Evolutionary conservation across 1,140 invertebrate species (phyloP).

Genomic region (Mesaphorura yosii): DNA sequence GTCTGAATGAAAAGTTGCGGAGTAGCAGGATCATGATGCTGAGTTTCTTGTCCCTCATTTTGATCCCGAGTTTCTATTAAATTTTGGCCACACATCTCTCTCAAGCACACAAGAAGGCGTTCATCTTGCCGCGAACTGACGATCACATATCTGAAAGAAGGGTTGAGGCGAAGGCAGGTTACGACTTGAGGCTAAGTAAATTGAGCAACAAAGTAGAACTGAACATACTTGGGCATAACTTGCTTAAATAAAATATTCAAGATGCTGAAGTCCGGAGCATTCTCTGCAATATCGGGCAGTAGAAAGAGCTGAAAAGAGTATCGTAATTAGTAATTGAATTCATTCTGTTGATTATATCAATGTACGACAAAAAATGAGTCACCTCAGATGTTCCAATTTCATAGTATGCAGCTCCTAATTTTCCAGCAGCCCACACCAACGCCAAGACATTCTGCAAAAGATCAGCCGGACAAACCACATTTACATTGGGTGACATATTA

Average conservation of each 20-base stretch:
- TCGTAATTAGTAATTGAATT: constrained; percentile 28
- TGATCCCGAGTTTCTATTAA: background rate
- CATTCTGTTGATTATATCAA: constrained; percentile 19
- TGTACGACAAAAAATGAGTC: constrained; percentile 9
- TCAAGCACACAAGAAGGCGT: constrained; percentile 2
- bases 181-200: constrained; percentile 11
- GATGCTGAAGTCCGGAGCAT: constrained; percentile 45
- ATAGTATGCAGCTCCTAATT: constrained; percentile 55
- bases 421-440: constrained; percentile 35
- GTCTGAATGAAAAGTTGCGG: constrained; percentile 40
- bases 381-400: constrained; percentile 50
- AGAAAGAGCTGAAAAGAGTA: constrained; percentile 42
- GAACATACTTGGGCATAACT: constrained; percentile 45
- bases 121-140: constrained; percentile 18
- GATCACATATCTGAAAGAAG: constrained; percentile 10
- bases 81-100: constrained; percentile 10
- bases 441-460: no score
- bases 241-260: constrained; percentile 49
- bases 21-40: background rate
- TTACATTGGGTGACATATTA: no score
- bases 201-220: constrained; percentile 18
- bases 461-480: no score
- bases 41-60: background rate
- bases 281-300: constrained; percentile 50
- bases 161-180: background rate